These are phyloP conservation scores for Melanostoma scalare DNA, from an alignment of 2,888 invertebrate genomes.

Conservation along the genomic window DNA sequence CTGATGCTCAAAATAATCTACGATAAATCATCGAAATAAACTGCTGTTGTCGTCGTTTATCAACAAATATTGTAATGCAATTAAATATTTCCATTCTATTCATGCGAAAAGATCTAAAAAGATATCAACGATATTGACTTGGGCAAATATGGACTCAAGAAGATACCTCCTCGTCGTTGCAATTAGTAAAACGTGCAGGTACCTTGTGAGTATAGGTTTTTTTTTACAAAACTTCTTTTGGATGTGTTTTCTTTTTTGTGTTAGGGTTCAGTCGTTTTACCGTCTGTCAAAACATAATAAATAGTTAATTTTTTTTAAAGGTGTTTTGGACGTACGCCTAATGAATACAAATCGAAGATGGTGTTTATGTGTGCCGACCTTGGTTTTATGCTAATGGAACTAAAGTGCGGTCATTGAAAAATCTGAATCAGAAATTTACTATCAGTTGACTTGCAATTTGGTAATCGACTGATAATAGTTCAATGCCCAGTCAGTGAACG, in stretches of 20 bases:
- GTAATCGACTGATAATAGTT: not conserved
- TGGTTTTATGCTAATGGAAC: not conserved
- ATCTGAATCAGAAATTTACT: not conserved
- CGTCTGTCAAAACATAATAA: slow-evolving; percentile 21
- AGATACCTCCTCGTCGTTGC: slow-evolving; percentile 19
- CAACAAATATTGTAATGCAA: slow-evolving; percentile 28
- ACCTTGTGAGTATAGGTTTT: slow-evolving; percentile 15
- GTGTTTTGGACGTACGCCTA: not conserved
- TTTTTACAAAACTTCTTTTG: slow-evolving; percentile 3
- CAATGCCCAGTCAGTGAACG: not conserved
- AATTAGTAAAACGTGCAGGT: slow-evolving; percentile 47
- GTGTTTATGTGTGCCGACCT: not conserved
- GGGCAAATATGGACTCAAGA: slow-evolving; percentile 2
- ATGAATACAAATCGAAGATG: not conserved
- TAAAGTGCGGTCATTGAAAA: not conserved
- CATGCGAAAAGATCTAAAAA: slow-evolving; percentile 2
- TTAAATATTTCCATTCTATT: slow-evolving; percentile 3
- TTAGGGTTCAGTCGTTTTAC: slow-evolving; percentile 19
- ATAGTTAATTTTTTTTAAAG: slow-evolving; percentile 14
- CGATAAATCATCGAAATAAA: slow-evolving; percentile 18
- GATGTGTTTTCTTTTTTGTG: slow-evolving; percentile 19
- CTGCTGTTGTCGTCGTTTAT: slow-evolving; percentile 18
- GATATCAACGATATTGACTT: not conserved
- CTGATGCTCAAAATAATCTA: slow-evolving; percentile 1
- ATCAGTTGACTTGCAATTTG: not conserved